Percentiles rank a stretch among this genome's conserved stretches.
Evolutionary conservation across 2,113 vertebrate genomes (phyloP).

Genomic region (Xenotilapia longispinis): DNA sequence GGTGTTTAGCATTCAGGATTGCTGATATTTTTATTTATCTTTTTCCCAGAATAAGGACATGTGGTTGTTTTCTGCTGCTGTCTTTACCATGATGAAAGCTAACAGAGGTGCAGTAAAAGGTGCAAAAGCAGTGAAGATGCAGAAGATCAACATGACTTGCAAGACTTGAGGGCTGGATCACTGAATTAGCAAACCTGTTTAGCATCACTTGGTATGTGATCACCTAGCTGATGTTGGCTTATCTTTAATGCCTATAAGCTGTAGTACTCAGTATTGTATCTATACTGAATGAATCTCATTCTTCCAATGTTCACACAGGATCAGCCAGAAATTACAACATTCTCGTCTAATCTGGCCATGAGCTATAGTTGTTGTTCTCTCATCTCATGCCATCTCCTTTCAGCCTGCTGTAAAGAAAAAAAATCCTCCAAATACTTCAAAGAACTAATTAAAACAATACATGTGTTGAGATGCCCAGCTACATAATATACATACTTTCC

Average conservation of each 20-base stretch:
- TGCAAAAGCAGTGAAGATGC: neutral
- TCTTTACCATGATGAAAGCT: rapidly evolving
- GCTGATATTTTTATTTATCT: rapidly evolving
- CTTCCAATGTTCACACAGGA: neutral
- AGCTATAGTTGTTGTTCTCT: neutral
- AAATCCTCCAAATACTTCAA: neutral
- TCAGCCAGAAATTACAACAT: neutral
- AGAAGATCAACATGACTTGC: neutral
- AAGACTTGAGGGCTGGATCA: neutral
- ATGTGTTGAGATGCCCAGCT: neutral
- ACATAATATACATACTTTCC: neutral
- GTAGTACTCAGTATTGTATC: neutral
- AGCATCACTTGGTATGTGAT: neutral
- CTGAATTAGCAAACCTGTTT: rapidly evolving
- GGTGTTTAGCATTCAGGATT: rapidly evolving
- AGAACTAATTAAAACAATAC: rapidly evolving
- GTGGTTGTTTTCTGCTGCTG: neutral
- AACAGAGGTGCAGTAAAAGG: rapidly evolving
- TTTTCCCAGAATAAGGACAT: neutral
- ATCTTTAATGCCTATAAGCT: rapidly evolving
- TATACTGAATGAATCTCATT: rapidly evolving
- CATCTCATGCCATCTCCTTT: neutral
- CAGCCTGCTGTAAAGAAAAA: rapidly evolving
- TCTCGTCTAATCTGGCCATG: neutral
- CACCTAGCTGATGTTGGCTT: rapidly evolving